phyloP scores from a whole-genome alignment of 2,888 invertebrate genomes.

The Pycnomerus fuliginosus region DNA sequence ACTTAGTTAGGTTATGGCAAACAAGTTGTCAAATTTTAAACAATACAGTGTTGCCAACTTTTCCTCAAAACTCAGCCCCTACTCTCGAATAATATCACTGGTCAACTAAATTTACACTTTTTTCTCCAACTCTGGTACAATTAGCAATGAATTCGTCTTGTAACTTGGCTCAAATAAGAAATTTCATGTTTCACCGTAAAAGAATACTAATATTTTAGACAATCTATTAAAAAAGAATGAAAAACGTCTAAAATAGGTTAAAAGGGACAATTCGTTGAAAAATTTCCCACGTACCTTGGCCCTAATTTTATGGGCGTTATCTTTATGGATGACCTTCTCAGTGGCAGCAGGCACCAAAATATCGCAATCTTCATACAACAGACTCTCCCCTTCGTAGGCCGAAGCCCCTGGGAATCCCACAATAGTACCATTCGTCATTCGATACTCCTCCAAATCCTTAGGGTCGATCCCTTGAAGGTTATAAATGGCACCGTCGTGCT shows the following conservation, averaged over 20 bases:
- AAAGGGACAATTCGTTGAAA: too few species aligned
- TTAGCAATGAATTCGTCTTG: too few species aligned
- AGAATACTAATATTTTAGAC: background rate
- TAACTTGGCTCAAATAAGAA: background rate
- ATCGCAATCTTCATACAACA: constrained; percentile 91
- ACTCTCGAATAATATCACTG: too few species aligned
- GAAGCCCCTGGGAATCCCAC: constrained; percentile 93
- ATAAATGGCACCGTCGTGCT: constrained; percentile 82
- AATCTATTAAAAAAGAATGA: background rate
- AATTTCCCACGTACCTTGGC: constrained; percentile 73
- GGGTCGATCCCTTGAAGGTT: constrained; percentile 94
- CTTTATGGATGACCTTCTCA: constrained; percentile 90
- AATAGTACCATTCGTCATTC: constrained; percentile 85
- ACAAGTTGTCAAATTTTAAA: too few species aligned
- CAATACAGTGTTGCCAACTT: too few species aligned
- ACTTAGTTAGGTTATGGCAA: too few species aligned
- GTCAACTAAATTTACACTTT: too few species aligned
- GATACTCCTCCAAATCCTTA: constrained; percentile 84
- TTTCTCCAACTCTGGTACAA: too few species aligned
- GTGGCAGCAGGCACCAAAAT: constrained; percentile 96
- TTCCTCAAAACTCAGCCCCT: too few species aligned
- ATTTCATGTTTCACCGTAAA: too few species aligned
- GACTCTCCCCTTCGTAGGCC: constrained; percentile 73
- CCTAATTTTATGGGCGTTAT: constrained; percentile 86
- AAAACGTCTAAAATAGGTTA: too few species aligned